Evolutionary conservation across 2,888 invertebrate species (phyloP), one percentile per base, ranked within the genome.

Genomic region (Drosophila parthenogenetica): DNA sequence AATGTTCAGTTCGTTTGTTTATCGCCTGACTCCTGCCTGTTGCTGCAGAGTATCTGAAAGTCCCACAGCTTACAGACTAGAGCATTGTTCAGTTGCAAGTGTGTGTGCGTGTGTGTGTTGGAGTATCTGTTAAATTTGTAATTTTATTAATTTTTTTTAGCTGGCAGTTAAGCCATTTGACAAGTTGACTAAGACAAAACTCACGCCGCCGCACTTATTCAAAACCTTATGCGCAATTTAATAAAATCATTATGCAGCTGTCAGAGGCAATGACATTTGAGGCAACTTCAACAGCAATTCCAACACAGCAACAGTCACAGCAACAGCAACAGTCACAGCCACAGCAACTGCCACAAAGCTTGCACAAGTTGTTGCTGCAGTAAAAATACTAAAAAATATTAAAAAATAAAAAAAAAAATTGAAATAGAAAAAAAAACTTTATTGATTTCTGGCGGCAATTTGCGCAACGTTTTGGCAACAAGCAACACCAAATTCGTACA

Each of bases 221-320:
- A 74, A 69, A 73, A 77, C 69, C 69, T 77, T 81, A 67, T 66
- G 82, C 70, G 81, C 84, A 79, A 83, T 86, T 79, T 79, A 86
- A 86, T 83, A 83, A 74, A 81, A 83, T 86, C 86, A 83, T 83
- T 79, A 83, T 86, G 86, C 83, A 79, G 69, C 69, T 77, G 86
- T 83, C 86, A 79, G 53, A 83, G 69, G 67, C 67, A 73, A 86
- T 81, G 83, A 74, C 81, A 83, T 72, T 77, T 71, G 73, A 76
- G 79, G 73, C 76, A 70, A 77, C 78, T 68, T 53, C 62, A 8
- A 29, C 19, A 19, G 29, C 29, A 29, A 29, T 29, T 19, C 14
- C 32, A 17, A 29, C 14, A 25, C 29, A 29, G 29, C 29, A 3
- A 29, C 19, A 19, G 19, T 19, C 19, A 19, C 19, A 19, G 19